Evolutionary conservation across 1,140 invertebrate species (phyloP), one percentile per base, ranked within the genome.

Genomic region (Aleiodes sp.): DNA sequence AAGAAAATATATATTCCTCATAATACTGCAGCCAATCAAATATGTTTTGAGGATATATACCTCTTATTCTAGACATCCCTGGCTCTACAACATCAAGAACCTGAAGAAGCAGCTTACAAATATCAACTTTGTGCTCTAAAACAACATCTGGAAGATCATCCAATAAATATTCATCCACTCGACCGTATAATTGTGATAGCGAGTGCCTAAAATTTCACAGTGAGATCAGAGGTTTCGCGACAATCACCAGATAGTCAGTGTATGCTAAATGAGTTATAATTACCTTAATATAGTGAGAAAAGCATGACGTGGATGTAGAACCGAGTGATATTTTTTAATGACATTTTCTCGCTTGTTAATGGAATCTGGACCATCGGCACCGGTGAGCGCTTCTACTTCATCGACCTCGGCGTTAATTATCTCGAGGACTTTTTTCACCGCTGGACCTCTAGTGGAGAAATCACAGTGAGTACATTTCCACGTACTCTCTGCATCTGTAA

Each of bases 381-480:
- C 82, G 19, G 76, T 79, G 31, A 81, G 82, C 19, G 60, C 14
- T 67, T 83, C 84, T 0, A 75, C 85, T 16, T 70, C 77, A 2
- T 86, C 81, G 0, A 86, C 78, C 62, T 88, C 85, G 0, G 72
- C 62, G 31, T 85, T 80, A 33, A 88, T 84, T 3, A 86, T 81
- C 29, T 76, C 74, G 4, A 87, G 73, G 0, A 87, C 77, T 77
- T 79, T 79, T 56, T 77, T 82, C 31, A 94, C 87, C 0, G 90
- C 89, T n/a, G 80, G 74, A 2, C 87, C 88, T 4, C 83, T 86
- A 0, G 89, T 91, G 19, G 84, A 84, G 73, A 91, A 90, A 12
- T 89, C 88, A 75, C 94, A 95, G 56, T 90, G 87, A 0, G 89
- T 90, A 75, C 94, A 95, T 73, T 90, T 90, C 93, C 93, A 95